Evolutionary conservation across 2,113 vertebrate species (phyloP).

Genomic region (Tricholaema leucomelas): DNA sequence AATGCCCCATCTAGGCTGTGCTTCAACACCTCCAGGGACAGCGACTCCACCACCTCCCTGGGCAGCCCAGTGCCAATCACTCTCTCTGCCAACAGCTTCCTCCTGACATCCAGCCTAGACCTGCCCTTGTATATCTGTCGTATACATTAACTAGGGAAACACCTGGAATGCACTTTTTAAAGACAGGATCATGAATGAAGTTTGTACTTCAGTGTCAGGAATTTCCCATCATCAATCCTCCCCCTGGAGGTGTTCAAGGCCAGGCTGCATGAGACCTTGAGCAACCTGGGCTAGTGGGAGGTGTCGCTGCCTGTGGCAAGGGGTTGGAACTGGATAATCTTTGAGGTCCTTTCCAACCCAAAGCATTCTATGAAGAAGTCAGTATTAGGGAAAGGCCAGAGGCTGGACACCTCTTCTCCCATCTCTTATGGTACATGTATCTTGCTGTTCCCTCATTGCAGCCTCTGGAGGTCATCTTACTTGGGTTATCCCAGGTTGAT

Average conservation of each 20-base stretch:
- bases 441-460: not conserved
- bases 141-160: not conserved
- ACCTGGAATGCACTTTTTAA: accelerated
- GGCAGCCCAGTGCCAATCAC: no score
- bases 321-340: no score
- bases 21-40: no score
- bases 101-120: no score
- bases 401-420: not conserved
- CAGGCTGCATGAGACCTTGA: no score
- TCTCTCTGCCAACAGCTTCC: no score
- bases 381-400: not conserved
- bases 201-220: not conserved
- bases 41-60: no score
- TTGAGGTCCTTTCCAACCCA: no score
- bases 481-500: not conserved
- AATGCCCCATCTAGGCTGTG: no score
- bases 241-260: no score
- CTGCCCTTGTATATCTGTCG: not conserved
- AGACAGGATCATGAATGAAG: not conserved
- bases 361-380: not conserved
- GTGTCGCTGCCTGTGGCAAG: no score
- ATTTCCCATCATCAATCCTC: not conserved
- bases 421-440: not conserved
- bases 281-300: no score
- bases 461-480: not conserved